Evolutionary conservation across 2,113 vertebrate genomes (phyloP).

Genomic region (Odocoileus virginianus): DNA sequence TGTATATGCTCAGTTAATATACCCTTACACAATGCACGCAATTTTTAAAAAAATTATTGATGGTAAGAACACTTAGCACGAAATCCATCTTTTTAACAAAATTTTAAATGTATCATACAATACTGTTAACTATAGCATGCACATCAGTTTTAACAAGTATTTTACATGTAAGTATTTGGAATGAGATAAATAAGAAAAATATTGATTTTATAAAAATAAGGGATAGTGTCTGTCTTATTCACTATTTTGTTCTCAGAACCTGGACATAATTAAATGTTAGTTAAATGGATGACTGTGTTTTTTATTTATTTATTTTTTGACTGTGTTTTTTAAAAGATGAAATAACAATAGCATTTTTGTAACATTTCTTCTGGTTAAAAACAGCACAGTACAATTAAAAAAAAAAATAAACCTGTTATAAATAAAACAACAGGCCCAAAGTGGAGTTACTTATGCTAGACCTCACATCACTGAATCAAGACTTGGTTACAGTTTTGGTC

Average conservation of each 20-base stretch:
- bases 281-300: background rate
- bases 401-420: background rate
- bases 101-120: background rate
- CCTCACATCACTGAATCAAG: background rate
- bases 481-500: background rate
- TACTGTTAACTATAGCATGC: background rate
- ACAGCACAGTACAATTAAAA: background rate
- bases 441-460: background rate
- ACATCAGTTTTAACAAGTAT: background rate
- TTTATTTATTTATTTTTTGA: background rate
- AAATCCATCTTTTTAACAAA: background rate
- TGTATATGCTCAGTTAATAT: background rate
- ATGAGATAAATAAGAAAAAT: background rate
- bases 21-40: background rate
- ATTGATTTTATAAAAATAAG: background rate
- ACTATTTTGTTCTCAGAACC: background rate
- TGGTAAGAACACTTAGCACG: background rate
- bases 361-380: slow-evolving; percentile 2
- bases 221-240: background rate
- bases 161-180: background rate
- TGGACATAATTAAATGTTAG: background rate
- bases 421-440: background rate
- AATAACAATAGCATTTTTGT: background rate
- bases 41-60: background rate
- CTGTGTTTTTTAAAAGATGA: background rate